Percentiles rank a stretch among this genome's conserved stretches.
Conservation (phyloP, 2,797 vertebrate genomes). For the Coregonus sp. region DNA sequence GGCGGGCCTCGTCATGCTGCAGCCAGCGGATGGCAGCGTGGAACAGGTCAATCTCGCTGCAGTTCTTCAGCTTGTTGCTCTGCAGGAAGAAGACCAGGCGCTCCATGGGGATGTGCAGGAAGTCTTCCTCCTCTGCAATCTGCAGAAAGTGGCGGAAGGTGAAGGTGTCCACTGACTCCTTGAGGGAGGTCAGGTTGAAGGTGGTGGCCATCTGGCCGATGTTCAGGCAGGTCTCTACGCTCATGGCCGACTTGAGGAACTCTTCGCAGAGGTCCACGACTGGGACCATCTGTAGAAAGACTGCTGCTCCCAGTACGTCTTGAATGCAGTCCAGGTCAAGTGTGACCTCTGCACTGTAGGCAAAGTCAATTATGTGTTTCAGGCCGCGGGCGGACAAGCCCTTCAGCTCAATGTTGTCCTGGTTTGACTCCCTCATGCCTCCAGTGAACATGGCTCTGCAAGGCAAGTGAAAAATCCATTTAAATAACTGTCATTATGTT, state of each 20-base stretch:
- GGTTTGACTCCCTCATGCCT: slow-evolving; percentile 93
- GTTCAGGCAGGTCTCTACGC: slow-evolving; percentile 94
- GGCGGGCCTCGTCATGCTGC: slow-evolving; percentile 81
- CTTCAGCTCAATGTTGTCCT: slow-evolving; percentile 90
- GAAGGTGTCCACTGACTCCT: slow-evolving; percentile 93
- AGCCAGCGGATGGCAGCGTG: slow-evolving; percentile 90
- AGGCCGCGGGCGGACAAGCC: slow-evolving; percentile 91
- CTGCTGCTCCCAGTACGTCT: slow-evolving; percentile 94
- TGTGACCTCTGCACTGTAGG: slow-evolving; percentile 94
- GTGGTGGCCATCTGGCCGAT: slow-evolving; percentile 98
- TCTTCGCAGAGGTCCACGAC: slow-evolving; percentile 97
- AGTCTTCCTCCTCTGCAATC: slow-evolving; percentile 94
- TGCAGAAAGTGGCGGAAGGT: slow-evolving; percentile 95
- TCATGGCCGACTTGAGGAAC: slow-evolving; percentile 97
- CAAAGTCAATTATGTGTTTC: slow-evolving; percentile 95
- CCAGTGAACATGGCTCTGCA: slow-evolving; percentile 97
- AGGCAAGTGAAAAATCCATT: slow-evolving; percentile 44
- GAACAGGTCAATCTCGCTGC: slow-evolving; percentile 92
- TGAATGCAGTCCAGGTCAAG: slow-evolving; percentile 96
- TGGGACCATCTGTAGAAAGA: slow-evolving; percentile 97
- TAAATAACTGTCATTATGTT: slow-evolving; percentile 10
- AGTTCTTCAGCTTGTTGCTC: slow-evolving; percentile 94
- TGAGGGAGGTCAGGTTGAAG: slow-evolving; percentile 92
- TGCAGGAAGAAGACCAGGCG: slow-evolving; percentile 94
- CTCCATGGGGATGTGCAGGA: slow-evolving; percentile 92